Evolutionary conservation across 2,888 invertebrate genomes (phyloP).

Genomic region (Odontocolon sp.): DNA sequence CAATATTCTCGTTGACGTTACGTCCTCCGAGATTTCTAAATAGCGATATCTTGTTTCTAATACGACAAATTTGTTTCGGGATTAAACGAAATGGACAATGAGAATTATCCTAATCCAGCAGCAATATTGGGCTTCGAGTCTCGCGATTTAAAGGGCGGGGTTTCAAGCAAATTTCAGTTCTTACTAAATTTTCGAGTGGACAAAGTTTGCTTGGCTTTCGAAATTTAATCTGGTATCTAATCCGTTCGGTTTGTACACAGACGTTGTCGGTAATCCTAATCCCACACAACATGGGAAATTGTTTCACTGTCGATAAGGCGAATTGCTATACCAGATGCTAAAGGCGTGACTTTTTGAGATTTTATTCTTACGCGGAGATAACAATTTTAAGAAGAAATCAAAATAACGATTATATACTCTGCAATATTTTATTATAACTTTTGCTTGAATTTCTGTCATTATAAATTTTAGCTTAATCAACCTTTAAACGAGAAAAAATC

Average conservation of each 20-base stretch:
- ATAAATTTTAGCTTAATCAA: too few species aligned
- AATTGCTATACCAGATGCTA: not conserved
- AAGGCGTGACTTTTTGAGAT: not conserved
- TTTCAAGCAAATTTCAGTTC: constrained; percentile 18
- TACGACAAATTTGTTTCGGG: constrained; percentile 58
- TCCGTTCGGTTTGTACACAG: constrained; percentile 45
- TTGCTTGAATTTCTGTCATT: too few species aligned
- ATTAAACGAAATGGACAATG: constrained; percentile 24
- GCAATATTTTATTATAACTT: too few species aligned
- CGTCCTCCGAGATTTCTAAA: not conserved
- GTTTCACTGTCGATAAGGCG: constrained; percentile 37
- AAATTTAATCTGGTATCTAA: constrained; percentile 45
- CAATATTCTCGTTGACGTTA: not conserved
- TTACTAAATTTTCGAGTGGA: not conserved
- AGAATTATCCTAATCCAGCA: constrained; percentile 40
- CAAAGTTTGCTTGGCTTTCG: constrained; percentile 20
- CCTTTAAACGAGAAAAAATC: too few species aligned
- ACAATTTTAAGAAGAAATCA: too few species aligned
- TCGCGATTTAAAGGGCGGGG: not conserved
- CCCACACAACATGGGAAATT: constrained; percentile 42
- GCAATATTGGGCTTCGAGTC: constrained; percentile 42
- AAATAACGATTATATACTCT: too few species aligned
- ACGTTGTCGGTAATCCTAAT: constrained; percentile 43
- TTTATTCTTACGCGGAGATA: too few species aligned
- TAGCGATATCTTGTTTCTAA: constrained; percentile 42